Conservation (phyloP, 2,888 invertebrate genomes). For the Apoderus coryli region DNA sequence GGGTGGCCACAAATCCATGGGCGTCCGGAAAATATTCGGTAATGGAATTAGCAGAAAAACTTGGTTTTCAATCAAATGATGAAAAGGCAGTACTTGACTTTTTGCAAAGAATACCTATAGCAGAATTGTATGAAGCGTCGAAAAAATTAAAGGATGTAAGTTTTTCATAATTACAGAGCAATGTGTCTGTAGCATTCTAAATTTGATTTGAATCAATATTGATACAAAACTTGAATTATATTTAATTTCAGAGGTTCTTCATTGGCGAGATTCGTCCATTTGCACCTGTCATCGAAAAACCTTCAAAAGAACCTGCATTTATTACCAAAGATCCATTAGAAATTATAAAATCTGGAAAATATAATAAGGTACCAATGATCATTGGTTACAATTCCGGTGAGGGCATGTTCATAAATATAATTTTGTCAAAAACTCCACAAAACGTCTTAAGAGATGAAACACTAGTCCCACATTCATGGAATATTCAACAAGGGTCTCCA, state of each 20-base stretch:
- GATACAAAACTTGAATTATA: too few relatives aligned
- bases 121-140: too few relatives aligned
- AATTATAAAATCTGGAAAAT: conserved; percentile 24
- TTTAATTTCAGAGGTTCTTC: conserved; percentile 19
- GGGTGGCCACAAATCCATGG: conserved; percentile 24
- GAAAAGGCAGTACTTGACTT: conserved; percentile 23
- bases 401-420: conserved; percentile 27
- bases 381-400: conserved; percentile 29
- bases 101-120: too few relatives aligned
- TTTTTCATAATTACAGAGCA: too few relatives aligned
- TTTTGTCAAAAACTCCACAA: conserved; percentile 22
- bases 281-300: conserved; percentile 22
- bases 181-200: too few relatives aligned
- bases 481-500: too few relatives aligned
- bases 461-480: too few relatives aligned
- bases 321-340: conserved; percentile 25
- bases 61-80: conserved; percentile 23
- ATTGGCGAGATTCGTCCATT: conserved; percentile 18
- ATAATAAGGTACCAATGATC: conserved; percentile 29
- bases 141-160: too few relatives aligned
- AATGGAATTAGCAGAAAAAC: conserved; percentile 17
- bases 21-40: conserved; percentile 22
- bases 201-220: too few relatives aligned
- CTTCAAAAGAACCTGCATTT: conserved; percentile 22
- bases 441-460: too few relatives aligned